These are phyloP conservation scores for Halocynthia roretzi DNA, from an alignment of 23 tunicate genomes.

Conservation along the genomic window DNA sequence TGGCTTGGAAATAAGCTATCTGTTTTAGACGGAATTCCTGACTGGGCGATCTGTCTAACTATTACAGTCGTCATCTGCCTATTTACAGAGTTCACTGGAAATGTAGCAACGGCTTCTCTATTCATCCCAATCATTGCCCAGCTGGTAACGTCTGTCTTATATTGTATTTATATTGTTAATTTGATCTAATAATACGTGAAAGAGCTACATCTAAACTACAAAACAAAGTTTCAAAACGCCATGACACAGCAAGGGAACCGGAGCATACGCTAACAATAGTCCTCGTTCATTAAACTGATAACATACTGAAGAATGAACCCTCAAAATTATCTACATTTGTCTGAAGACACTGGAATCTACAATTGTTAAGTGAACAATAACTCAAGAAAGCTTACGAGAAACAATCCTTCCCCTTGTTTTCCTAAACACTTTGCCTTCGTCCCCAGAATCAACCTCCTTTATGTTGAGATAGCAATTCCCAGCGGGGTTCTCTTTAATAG, in stretches of 20 bases:
- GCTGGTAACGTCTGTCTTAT: not conserved
- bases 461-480: no score
- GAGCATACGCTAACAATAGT: no score
- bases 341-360: not conserved
- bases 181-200: not conserved
- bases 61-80: not conserved
- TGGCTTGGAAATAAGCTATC: not conserved
- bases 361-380: not conserved
- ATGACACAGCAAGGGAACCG: no score
- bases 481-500: no score
- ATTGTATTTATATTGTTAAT: not conserved
- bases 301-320: no score
- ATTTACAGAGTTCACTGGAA: not conserved
- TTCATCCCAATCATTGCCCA: not conserved
- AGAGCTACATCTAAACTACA: not conserved
- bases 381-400: not conserved
- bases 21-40: not conserved
- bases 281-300: no score
- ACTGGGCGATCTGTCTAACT: not conserved
- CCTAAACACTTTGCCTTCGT: no score
- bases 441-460: no score
- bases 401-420: not conserved
- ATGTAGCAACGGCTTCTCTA: slow-evolving; percentile 2
- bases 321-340: not conserved
- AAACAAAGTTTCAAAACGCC: no score